Evolutionary conservation across 2,888 invertebrate genomes (phyloP), one percentile per base, ranked within the genome.

Genomic region (Orchesellides sinensis): DNA sequence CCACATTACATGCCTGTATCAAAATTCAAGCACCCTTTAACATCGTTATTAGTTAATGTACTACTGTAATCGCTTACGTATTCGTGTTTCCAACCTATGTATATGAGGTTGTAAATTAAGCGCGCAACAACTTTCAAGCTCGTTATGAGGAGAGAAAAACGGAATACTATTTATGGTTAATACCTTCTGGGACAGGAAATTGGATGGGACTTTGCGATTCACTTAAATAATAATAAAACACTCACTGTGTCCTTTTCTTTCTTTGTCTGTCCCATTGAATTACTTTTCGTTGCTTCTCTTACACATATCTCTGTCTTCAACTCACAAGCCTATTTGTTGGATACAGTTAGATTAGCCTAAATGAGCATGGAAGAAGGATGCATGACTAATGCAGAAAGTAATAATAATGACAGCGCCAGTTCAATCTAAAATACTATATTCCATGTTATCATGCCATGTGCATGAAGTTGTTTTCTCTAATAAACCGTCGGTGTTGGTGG

Each of bases 331-430:
- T n/a, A n/a, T n/a, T n/a, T n/a, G n/a, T n/a, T n/a, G n/a, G n/a
- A 10, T 35, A 10, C 40, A 35, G 40, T 40, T 2, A 8, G 40
- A 40, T 8, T 40, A 5, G 40, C 32, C n/a, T 40, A 52, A 52
- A 21, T 21, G n/a, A 17, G 21, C 17, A 52, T n/a, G n/a, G n/a
- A 21, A 17, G 52, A 17, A 52, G 17, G 52, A 21, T 52, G 52
- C 52, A 52, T 52, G 52, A 52, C 52, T 52, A 52, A 52, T 52
- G 21, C 17, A 52, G 17, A 40, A 40, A n/a, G 40, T 40, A 40
- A 40, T 40, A 40, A 40, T 40, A 40, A 40, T 40, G 40, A 40
- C 40, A 40, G 40, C 4, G 40, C 40, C 40, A 40, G 40, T 40
- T 10, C 40, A 10, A n/a, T n/a, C n/a, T n/a, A n/a, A n/a, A n/a